Evolutionary conservation across 2,888 invertebrate genomes (phyloP).

Genomic region (Altica lythri): DNA sequence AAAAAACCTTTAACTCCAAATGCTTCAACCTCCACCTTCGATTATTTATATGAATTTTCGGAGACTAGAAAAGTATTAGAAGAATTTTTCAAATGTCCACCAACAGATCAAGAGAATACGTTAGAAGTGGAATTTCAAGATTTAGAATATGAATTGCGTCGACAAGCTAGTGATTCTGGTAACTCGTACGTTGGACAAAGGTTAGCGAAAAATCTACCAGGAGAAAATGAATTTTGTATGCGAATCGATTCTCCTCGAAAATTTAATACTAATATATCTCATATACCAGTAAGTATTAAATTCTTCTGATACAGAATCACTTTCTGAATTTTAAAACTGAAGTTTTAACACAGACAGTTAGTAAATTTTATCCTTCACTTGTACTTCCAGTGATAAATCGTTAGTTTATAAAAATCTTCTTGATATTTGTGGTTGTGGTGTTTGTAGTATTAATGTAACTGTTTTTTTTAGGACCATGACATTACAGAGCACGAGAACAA

Average conservation of each 20-base stretch:
- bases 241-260: slow-evolving; percentile 65
- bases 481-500: slow-evolving; percentile 63
- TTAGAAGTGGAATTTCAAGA: slow-evolving; percentile 65
- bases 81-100: slow-evolving; percentile 87
- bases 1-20: slow-evolving; percentile 41
- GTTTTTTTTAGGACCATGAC: slow-evolving; percentile 56
- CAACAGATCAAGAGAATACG: slow-evolving; percentile 65
- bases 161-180: slow-evolving; percentile 66
- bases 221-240: slow-evolving; percentile 54
- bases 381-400: too few species aligned
- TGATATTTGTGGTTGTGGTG: too few species aligned
- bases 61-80: slow-evolving; percentile 90
- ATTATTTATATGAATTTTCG: slow-evolving; percentile 90
- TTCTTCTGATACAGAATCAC: too few species aligned
- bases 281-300: slow-evolving; percentile 62
- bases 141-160: slow-evolving; percentile 76
- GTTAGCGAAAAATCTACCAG: slow-evolving; percentile 65
- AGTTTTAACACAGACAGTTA: too few species aligned
- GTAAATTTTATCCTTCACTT: too few species aligned
- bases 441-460: background rate
- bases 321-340: too few species aligned
- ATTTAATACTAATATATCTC: slow-evolving; percentile 62
- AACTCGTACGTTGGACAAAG: slow-evolving; percentile 80
- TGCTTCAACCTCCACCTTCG: slow-evolving; percentile 69
- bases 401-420: too few species aligned